These are phyloP conservation scores for Octodon degus DNA, from an alignment of 2,113 vertebrate species.

Conservation along the genomic window DNA sequence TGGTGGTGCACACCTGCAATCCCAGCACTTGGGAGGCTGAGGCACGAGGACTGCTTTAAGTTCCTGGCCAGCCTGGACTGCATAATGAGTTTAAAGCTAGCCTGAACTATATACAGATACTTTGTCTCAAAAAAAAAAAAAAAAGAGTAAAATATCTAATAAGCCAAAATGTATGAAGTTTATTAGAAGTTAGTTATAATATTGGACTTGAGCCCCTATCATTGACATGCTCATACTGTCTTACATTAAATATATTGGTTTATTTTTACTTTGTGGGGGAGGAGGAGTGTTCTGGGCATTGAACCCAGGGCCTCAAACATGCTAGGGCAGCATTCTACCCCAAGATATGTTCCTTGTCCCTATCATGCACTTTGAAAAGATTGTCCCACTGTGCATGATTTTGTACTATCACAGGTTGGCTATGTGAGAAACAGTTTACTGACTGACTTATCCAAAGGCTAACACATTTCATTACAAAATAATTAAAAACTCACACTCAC, in stretches of 20 bases:
- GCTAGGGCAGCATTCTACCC: background rate
- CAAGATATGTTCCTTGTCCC: background rate
- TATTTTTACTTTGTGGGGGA: background rate
- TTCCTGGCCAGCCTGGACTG: background rate
- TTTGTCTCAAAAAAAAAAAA: background rate
- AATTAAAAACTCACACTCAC: background rate
- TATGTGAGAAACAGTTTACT: slow-evolving; percentile 39
- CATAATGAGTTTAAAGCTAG: background rate
- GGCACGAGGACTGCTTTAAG: background rate
- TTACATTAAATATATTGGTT: slow-evolving; percentile 6
- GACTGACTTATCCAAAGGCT: slow-evolving; percentile 24
- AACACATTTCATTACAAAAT: background rate
- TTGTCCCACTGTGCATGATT: background rate
- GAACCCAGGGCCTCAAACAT: background rate
- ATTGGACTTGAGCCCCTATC: background rate
- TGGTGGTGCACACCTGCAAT: background rate
- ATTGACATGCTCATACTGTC: background rate
- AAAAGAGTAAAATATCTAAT: background rate
- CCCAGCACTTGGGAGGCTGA: background rate
- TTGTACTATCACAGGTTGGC: background rate
- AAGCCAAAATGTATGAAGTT: background rate
- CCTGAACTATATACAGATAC: background rate
- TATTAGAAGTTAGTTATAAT: slow-evolving; percentile 15
- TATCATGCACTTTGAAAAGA: background rate
- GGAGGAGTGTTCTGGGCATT: background rate